phyloP scores from a whole-genome alignment of 2,888 invertebrate genomes.

The Phlogophora meticulosa region DNA sequence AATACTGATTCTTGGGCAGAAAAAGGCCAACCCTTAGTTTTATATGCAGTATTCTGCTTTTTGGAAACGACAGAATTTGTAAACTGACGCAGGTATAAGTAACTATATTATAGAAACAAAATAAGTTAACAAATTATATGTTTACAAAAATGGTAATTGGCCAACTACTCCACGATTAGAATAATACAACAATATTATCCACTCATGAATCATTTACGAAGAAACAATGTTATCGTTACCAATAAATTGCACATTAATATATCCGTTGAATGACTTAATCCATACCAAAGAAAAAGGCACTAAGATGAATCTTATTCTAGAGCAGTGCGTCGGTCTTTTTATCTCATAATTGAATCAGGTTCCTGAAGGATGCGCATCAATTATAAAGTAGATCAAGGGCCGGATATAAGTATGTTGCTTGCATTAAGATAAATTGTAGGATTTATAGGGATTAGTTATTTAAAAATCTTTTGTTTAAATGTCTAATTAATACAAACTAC shows the following conservation, averaged over 20 bases:
- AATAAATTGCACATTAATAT: conserved; percentile 27
- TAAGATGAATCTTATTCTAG: conserved; percentile 38
- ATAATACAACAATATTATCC: conserved; percentile 2
- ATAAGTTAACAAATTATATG: no score
- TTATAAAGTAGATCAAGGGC: conserved; percentile 64
- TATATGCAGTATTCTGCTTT: no score
- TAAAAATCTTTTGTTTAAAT: neutral
- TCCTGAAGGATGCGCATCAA: conserved; percentile 48
- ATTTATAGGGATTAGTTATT: neutral
- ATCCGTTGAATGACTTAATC: conserved; percentile 49
- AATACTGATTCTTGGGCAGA: no score
- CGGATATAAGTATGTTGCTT: conserved; percentile 34
- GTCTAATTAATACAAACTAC: no score
- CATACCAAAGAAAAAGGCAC: conserved; percentile 37
- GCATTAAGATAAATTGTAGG: neutral
- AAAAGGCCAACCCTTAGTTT: no score
- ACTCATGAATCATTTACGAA: conserved; percentile 30
- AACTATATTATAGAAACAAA: no score
- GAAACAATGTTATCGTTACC: conserved; percentile 34
- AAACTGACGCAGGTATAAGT: no score
- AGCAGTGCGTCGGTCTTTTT: conserved; percentile 30
- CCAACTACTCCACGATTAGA: conserved; percentile 9
- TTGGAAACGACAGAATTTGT: no score
- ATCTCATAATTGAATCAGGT: conserved; percentile 56
- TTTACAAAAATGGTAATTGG: neutral